Base-by-base conservation (phyloP, 2,113 vertebrate genomes). In the Stegastes partitus region DNA sequence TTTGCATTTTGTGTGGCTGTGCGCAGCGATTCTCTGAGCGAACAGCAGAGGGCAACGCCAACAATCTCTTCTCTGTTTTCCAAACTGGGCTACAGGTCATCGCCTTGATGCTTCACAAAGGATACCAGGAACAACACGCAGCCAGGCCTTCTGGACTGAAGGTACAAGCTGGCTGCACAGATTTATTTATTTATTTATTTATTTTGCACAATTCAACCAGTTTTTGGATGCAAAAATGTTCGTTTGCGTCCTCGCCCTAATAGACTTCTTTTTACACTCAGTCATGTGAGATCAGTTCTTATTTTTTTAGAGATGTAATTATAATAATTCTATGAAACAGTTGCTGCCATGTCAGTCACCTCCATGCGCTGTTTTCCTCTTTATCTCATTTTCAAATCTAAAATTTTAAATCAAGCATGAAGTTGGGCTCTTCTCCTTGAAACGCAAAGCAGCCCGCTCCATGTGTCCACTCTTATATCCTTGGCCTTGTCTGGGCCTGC, bases 31-130 rank as follows among this genome's bases (percentile, higher is more conserved):
- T 84, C 74, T 10, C 39, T 15, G 0, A 11, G 12, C 71, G 72
- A 68, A 50, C 94, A 64, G 84, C 77, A 94, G 94, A 87, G 93
- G 93, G 94, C 91, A 72, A 65, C 73, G 81, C 73, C 68, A 81
- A 47, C 89, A 89, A 61, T 71, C 67, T 61, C 28, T 39, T 39
- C 45, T 77, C 42, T 87, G 62, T 74, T 63, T 42, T 2, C 56
- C 39, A 64, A 89, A 84, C 55, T 81, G 86, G 89, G 87, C 91
- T 89, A 86, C 83, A 90, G 90, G 88, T 91, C 91, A 79, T 34
- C 56, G 83, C 58, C 76, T 77, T 54, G 75, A 87, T 81, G 83
- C 77, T 70, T 68, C 79, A 77, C 84, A 80, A 84, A 91, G 82
- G 80, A 79, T 78, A 66, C n/a, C 51, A 85, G 23, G 26, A 76